Evolutionary conservation across 2,888 invertebrate species (phyloP).

Genomic region (Habrosyne pyritoides): DNA sequence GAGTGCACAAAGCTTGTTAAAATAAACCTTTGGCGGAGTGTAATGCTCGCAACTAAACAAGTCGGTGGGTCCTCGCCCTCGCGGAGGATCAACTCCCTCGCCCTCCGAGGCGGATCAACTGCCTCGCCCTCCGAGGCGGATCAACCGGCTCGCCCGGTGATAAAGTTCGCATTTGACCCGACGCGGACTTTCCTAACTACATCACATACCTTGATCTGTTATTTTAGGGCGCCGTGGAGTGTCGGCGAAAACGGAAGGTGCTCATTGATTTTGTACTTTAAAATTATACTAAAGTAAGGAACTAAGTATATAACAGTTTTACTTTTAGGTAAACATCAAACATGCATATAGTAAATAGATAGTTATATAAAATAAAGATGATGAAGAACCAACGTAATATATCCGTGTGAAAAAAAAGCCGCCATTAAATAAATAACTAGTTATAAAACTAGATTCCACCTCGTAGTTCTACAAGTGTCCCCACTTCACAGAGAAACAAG

Average conservation of each 20-base stretch:
- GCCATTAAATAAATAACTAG: no score
- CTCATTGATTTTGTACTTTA: no score
- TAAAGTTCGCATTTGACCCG: background rate
- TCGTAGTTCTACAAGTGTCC: no score
- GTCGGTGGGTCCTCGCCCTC: background rate
- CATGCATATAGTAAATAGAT: no score
- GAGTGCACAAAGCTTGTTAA: background rate
- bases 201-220: background rate
- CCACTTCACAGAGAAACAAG: no score
- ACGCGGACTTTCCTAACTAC: background rate
- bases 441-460: no score
- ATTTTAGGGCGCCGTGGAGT: background rate
- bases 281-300: no score
- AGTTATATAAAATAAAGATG: no score
- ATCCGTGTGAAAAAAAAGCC: no score
- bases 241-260: background rate
- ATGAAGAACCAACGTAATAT: no score
- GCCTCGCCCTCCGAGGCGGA: background rate
- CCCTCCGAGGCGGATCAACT: background rate
- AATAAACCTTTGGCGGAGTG: background rate
- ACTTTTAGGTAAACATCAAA: no score
- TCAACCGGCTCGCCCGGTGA: background rate
- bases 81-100: background rate
- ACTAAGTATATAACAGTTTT: no score
- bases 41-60: slow-evolving; percentile 6